Evolutionary conservation across 2,113 vertebrate species (phyloP).

Genomic region (Lycaon pictus): DNA sequence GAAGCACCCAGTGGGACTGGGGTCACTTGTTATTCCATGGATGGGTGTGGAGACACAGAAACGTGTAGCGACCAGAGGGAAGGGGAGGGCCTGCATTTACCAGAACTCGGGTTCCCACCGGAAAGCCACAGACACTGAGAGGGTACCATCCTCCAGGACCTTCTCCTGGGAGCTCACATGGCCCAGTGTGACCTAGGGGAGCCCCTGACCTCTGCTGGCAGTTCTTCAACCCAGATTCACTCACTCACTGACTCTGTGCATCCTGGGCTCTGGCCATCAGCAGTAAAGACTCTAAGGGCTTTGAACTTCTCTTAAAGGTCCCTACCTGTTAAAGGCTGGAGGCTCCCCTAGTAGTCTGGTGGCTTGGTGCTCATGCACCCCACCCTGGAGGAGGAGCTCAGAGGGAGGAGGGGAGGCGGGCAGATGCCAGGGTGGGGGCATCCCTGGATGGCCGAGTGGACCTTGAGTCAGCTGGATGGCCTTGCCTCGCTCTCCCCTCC

Average conservation of each 20-base stretch:
- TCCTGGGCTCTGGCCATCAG: neutral
- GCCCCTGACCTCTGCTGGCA: neutral
- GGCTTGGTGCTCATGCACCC: neutral
- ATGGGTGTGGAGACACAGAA: neutral
- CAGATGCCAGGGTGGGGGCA: no score
- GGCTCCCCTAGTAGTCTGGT: neutral
- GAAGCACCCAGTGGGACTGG: fast-evolving
- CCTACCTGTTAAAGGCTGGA: neutral
- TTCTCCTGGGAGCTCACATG: neutral
- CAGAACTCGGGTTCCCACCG: neutral
- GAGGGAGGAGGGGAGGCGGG: neutral
- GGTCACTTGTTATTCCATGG: no score
- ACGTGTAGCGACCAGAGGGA: fast-evolving
- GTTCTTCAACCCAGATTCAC: neutral
- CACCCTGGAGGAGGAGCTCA: neutral
- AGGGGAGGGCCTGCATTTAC: neutral
- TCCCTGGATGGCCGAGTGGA: neutral
- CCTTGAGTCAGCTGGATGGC: no score
- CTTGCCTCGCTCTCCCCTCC: neutral
- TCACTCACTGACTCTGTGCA: fast-evolving
- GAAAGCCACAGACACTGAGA: neutral
- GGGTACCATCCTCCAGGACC: neutral
- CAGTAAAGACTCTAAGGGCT: neutral
- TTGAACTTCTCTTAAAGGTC: neutral
- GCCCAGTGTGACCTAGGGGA: neutral